phyloP scores from a whole-genome alignment of 2,888 invertebrate genomes.

The Eristalinus aeneus region DNA sequence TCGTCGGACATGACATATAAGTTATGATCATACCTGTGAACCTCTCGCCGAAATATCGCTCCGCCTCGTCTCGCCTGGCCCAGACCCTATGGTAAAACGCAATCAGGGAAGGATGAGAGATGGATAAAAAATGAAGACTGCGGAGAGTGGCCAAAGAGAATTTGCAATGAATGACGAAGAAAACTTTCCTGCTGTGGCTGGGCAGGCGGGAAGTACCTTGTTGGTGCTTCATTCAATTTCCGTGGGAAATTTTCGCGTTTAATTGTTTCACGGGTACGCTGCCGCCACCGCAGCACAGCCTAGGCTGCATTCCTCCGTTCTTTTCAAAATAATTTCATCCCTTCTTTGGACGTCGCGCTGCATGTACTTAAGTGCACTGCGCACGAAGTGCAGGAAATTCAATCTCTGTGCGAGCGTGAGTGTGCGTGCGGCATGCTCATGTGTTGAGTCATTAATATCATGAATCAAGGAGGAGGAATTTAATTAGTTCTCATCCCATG shows the following conservation, averaged over 20 bases:
- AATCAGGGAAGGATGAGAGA: slow-evolving; percentile 33
- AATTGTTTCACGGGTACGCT: slow-evolving; percentile 63
- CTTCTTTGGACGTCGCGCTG: neutral
- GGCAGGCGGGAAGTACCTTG: neutral
- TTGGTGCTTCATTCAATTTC: slow-evolving; percentile 60
- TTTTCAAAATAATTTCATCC: slow-evolving; percentile 32
- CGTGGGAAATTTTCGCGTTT: slow-evolving; percentile 68
- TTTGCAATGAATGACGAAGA: slow-evolving; percentile 27
- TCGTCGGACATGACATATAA: slow-evolving; percentile 70
- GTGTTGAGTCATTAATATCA: slow-evolving; percentile 58
- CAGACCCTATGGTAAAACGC: slow-evolving; percentile 67
- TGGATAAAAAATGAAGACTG: neutral
- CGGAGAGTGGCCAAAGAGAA: slow-evolving; percentile 5
- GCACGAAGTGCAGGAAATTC: slow-evolving; percentile 54
- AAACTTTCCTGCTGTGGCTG: slow-evolving; percentile 41
- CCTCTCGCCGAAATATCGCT: slow-evolving; percentile 40
- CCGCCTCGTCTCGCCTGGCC: neutral
- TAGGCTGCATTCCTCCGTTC: slow-evolving; percentile 32
- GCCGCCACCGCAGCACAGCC: neutral
- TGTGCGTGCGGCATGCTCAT: neutral
- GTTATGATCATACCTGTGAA: slow-evolving; percentile 66
- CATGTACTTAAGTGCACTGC: slow-evolving; percentile 28
- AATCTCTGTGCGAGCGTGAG: slow-evolving; percentile 4
- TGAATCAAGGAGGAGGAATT: slow-evolving; percentile 67
- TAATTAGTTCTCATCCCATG: slow-evolving; percentile 54